A percentile compares a stretch with the other conserved stretches of the same genome.
These are phyloP conservation scores for Molanna angustata DNA, from an alignment of 2,888 invertebrate genomes.

Conservation along the genomic window DNA sequence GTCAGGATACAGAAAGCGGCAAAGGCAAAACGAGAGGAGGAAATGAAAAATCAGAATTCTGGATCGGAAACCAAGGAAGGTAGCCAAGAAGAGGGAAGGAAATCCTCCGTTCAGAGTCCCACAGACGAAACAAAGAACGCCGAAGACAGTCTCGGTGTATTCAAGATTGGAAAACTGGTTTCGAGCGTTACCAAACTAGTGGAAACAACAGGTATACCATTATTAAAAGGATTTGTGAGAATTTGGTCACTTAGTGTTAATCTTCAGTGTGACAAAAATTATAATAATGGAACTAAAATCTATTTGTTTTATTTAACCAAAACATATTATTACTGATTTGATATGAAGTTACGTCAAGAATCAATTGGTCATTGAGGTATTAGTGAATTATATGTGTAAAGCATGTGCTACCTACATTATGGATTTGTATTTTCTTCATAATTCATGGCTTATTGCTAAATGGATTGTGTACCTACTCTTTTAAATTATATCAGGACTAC, in stretches of 20 bases:
- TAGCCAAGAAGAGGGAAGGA: conserved; percentile 4
- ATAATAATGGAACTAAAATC: no score
- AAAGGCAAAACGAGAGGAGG: conserved; percentile 33
- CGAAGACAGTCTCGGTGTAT: conserved; percentile 39
- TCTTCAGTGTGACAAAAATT: no score
- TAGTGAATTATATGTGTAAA: no score
- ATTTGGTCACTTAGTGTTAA: neutral
- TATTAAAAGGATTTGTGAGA: neutral
- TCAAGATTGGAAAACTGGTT: conserved; percentile 61
- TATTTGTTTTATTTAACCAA: no score
- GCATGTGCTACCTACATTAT: no score
- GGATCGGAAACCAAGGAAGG: no score
- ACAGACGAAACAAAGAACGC: neutral
- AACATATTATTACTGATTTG: no score
- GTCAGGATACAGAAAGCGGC: conserved; percentile 49
- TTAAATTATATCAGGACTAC: conserved; percentile 8
- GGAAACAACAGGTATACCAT: conserved; percentile 57
- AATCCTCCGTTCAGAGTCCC: no score
- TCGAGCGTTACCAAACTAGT: conserved; percentile 71
- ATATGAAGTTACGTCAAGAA: no score
- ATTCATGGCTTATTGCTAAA: neutral
- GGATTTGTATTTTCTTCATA: no score
- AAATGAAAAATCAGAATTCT: no score
- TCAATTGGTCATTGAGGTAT: no score
- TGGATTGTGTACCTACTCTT: conserved; percentile 33